phyloP scores from a whole-genome alignment of 2,888 invertebrate species.

The Volucella zonaria region DNA sequence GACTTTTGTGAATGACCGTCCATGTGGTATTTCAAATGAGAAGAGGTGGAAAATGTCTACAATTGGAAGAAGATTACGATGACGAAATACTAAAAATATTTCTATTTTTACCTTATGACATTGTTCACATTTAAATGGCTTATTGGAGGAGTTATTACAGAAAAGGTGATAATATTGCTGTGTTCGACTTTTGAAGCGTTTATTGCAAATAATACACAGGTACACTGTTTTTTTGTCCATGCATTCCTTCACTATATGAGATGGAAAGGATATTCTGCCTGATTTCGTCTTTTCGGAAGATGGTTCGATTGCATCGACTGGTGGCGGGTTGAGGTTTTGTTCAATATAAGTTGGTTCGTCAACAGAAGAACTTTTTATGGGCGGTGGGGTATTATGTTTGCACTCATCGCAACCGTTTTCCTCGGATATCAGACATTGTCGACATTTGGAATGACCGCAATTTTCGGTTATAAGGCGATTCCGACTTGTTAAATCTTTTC shows the following conservation, averaged over 20 bases:
- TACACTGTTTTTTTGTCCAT: conserved; percentile 76
- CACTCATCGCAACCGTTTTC: conserved; percentile 85
- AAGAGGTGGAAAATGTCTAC: conserved; percentile 87
- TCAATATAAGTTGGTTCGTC: conserved; percentile 25
- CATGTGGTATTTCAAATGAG: conserved; percentile 89
- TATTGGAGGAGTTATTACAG: conserved; percentile 84
- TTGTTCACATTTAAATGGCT: conserved; percentile 83
- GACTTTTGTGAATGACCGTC: conserved; percentile 84
- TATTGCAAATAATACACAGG: conserved; percentile 87
- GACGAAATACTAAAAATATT: background rate
- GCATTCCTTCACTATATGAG: conserved; percentile 71
- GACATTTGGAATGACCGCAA: conserved; percentile 90
- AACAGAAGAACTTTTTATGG: background rate
- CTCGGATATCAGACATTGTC: conserved; percentile 87
- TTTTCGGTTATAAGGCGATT: conserved; percentile 88
- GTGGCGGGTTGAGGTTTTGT: conserved; percentile 9
- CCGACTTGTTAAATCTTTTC: conserved; percentile 83
- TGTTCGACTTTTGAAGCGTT: conserved; percentile 87
- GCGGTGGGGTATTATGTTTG: conserved; percentile 17
- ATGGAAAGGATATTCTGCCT: conserved; percentile 30
- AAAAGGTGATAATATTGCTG: conserved; percentile 87
- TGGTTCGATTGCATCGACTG: background rate
- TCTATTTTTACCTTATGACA: conserved; percentile 79
- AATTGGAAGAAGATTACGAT: conserved; percentile 71
- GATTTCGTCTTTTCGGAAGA: conserved; percentile 81